A percentile compares a stretch with the other conserved stretches of the same genome.
phyloP scores from a whole-genome alignment of 2,797 vertebrate genomes.

The Anguilla anguilla region DNA sequence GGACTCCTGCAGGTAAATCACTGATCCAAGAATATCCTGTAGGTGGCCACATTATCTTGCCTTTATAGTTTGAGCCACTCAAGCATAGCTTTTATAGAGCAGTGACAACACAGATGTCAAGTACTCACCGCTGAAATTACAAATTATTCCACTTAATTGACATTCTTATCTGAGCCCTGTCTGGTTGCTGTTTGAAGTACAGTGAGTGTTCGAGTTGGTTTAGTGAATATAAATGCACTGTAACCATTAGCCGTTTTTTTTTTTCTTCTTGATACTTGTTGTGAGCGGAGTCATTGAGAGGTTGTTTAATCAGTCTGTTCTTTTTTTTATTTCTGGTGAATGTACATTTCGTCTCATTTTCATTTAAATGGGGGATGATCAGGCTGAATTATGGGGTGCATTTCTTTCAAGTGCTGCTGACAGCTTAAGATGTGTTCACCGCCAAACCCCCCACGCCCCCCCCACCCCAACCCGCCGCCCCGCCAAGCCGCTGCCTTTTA shows the following conservation, averaged over 20 bases:
- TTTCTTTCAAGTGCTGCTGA: neutral
- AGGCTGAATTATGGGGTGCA: neutral
- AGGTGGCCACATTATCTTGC: constrained; percentile 7
- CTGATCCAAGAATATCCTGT: constrained; percentile 29
- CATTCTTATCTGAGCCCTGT: constrained; percentile 40
- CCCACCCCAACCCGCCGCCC: too few species aligned
- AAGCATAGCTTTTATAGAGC: constrained; percentile 35
- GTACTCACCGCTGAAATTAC: constrained; percentile 39
- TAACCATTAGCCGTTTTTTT: constrained; percentile 38
- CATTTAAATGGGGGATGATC: constrained; percentile 15
- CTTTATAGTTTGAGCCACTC: constrained; percentile 12
- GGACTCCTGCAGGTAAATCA: constrained; percentile 23
- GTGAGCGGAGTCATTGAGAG: constrained; percentile 55
- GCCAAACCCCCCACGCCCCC: too few species aligned
- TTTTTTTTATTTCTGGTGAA: constrained; percentile 39
- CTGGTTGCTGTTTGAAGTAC: constrained; percentile 46
- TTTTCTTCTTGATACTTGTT: constrained; percentile 36
- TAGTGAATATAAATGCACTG: constrained; percentile 35
- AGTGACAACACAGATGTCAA: constrained; percentile 24
- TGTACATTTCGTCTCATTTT: constrained; percentile 32
- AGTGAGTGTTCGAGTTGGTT: constrained; percentile 44
- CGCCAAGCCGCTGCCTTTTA: neutral
- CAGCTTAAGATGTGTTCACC: neutral
- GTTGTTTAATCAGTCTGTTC: constrained; percentile 44
- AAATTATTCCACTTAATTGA: constrained; percentile 50